phyloP scores from a whole-genome alignment of 2,888 invertebrate genomes.

The Cephalotes varians region DNA sequence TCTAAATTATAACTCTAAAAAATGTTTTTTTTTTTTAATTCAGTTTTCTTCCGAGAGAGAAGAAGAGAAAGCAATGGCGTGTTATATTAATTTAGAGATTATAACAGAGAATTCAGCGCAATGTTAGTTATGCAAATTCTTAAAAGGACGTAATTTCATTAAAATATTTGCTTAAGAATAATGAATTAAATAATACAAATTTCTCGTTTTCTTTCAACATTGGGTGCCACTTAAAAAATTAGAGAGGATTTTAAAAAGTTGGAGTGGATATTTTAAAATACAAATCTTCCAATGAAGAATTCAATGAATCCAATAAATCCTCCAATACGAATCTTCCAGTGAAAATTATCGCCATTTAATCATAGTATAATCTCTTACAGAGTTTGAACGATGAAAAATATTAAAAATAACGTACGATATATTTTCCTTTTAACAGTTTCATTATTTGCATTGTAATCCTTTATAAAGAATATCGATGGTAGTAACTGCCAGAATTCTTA shows the following conservation, averaged over 20 bases:
- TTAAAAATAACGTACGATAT: neutral
- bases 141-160: neutral
- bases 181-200: neutral
- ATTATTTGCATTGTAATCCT: neutral
- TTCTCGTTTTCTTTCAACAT: neutral
- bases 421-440: neutral
- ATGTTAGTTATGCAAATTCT: neutral
- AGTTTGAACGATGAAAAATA: neutral
- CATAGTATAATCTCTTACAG: neutral
- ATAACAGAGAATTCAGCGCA: neutral
- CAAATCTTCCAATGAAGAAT: neutral
- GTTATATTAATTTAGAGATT: slow-evolving; percentile 1
- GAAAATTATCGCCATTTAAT: neutral
- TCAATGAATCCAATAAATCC: too few relatives aligned
- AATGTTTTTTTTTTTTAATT: neutral
- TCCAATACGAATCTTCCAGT: neutral
- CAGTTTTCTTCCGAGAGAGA: neutral
- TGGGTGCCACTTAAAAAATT: neutral
- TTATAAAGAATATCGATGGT: neutral
- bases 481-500: slow-evolving; percentile 7
- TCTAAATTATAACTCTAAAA: too few relatives aligned
- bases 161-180: slow-evolving; percentile 7
- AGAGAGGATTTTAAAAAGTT: too few relatives aligned
- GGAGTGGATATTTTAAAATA: slow-evolving; percentile 15
- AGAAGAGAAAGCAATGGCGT: too few relatives aligned